These are phyloP conservation scores for Arctopsyche grandis DNA, from an alignment of 1,140 invertebrate species.

Conservation along the genomic window DNA sequence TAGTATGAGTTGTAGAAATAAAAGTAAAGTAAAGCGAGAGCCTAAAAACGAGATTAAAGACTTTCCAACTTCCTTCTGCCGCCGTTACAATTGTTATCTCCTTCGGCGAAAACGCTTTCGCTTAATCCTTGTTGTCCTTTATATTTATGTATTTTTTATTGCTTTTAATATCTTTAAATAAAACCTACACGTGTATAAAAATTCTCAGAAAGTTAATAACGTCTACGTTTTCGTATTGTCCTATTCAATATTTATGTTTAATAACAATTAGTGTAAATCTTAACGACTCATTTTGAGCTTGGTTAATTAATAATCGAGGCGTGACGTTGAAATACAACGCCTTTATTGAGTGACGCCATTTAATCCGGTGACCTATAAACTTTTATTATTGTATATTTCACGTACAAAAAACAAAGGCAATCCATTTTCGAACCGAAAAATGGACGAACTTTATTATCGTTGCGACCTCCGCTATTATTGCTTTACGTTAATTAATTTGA, in stretches of 20 bases:
- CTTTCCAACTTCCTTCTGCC: slow-evolving; percentile 13
- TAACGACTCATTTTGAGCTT: neutral
- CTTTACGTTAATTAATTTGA: neutral
- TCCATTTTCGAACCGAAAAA: slow-evolving; percentile 1
- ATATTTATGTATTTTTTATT: neutral
- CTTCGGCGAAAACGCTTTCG: neutral
- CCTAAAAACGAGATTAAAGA: slow-evolving; percentile 25
- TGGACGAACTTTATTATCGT: neutral
- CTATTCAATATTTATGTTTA: too few relatives aligned
- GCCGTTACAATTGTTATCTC: slow-evolving; percentile 9
- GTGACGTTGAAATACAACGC: slow-evolving; percentile 7
- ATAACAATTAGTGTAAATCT: neutral
- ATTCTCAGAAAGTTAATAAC: too few relatives aligned
- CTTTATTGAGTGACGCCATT: slow-evolving; percentile 11
- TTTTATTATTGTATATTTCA: neutral
- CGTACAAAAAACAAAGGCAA: neutral
- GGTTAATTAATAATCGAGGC: slow-evolving; percentile 4
- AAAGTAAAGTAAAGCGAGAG: slow-evolving; percentile 8
- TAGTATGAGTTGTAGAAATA: neutral
- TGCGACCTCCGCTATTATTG: neutral
- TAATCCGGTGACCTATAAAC: slow-evolving; percentile 15
- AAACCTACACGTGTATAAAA: too few relatives aligned
- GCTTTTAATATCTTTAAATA: neutral
- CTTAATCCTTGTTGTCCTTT: slow-evolving; percentile 23
- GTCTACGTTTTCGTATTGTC: too few relatives aligned